phyloP scores from a whole-genome alignment of 2,797 vertebrate species.

The Hypotaenidia okinawae region DNA sequence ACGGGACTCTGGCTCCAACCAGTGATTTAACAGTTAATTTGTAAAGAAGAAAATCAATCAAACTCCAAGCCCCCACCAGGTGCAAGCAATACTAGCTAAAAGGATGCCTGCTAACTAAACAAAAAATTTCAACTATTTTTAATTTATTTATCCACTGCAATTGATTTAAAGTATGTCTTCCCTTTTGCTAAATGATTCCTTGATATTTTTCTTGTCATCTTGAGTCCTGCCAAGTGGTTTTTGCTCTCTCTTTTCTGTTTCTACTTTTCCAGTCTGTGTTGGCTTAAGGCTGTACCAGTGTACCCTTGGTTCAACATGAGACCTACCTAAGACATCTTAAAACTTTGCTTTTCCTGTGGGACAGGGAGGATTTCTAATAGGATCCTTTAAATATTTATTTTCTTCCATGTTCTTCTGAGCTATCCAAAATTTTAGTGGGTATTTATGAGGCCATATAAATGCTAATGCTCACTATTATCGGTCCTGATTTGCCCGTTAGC shows the following conservation, averaged over 20 bases:
- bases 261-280: not conserved
- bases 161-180: not conserved
- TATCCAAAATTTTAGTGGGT: not conserved
- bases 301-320: not conserved
- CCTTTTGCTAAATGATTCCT: not conserved
- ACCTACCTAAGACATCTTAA: not conserved
- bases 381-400: not conserved
- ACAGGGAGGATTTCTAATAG: not conserved
- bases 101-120: not conserved
- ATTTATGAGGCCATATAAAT: not conserved
- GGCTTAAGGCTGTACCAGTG: not conserved
- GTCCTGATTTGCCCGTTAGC: not conserved
- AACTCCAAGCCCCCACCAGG: not conserved
- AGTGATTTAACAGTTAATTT: not conserved
- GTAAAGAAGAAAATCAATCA: not conserved
- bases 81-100: not conserved
- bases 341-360: not conserved
- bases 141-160: not conserved
- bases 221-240: not conserved
- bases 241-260: not conserved
- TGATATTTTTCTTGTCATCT: not conserved
- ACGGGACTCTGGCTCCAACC: not conserved
- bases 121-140: not conserved
- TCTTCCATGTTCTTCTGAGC: not conserved
- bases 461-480: not conserved